phyloP scores from a whole-genome alignment of 2,113 vertebrate genomes.

The Tamias sibiricus region DNA sequence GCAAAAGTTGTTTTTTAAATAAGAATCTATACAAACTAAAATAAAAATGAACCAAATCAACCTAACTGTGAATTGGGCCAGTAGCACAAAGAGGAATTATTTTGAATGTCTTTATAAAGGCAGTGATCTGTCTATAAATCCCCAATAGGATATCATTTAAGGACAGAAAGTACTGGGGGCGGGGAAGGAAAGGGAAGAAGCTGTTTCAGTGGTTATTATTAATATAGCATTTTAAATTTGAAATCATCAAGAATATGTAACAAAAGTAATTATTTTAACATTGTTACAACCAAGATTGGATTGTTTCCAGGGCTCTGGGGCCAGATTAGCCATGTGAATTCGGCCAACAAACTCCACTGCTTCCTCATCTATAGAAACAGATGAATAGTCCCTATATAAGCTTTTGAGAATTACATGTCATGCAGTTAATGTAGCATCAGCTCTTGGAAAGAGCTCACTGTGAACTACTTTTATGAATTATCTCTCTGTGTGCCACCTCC shows the following conservation, averaged over 20 bases:
- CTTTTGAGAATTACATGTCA: background rate
- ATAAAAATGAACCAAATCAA: background rate
- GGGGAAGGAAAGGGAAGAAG: background rate
- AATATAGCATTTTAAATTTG: slow-evolving; percentile 1
- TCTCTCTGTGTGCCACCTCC: background rate
- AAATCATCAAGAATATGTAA: background rate
- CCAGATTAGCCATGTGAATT: background rate
- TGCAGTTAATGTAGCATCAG: background rate
- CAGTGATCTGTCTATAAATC: background rate
- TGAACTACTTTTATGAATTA: background rate
- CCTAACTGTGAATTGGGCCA: background rate
- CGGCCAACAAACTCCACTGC: background rate
- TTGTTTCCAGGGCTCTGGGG: background rate
- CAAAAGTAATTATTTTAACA: slow-evolving; percentile 21
- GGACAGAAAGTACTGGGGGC: background rate
- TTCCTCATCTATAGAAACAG: background rate
- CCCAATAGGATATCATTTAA: background rate
- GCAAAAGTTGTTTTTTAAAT: slow-evolving; percentile 24
- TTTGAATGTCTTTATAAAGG: slow-evolving; percentile 3
- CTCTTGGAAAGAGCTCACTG: background rate
- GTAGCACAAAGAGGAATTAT: background rate
- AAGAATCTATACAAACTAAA: background rate
- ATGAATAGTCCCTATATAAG: background rate
- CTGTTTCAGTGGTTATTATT: background rate
- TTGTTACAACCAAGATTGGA: background rate